Percentiles rank a stretch among this genome's conserved stretches.
Evolutionary conservation across 2,797 vertebrate genomes (phyloP).

Genomic region (Picus viridis): DNA sequence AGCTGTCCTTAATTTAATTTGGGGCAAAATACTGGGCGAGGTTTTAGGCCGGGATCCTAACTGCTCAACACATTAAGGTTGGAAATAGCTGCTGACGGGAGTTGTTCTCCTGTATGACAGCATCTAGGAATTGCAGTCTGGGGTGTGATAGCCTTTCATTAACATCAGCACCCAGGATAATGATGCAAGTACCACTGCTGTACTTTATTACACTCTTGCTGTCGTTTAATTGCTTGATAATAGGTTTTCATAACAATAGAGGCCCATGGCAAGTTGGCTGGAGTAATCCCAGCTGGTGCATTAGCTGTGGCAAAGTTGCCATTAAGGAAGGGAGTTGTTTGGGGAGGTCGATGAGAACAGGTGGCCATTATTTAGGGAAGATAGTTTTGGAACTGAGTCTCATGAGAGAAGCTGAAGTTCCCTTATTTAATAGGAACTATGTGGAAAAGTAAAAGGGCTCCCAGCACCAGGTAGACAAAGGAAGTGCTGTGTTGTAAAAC

Average conservation of each 20-base stretch:
- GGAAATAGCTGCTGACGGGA: slow-evolving; percentile 53
- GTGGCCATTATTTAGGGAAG: slow-evolving; percentile 72
- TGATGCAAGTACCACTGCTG: slow-evolving; percentile 55
- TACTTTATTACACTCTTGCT: slow-evolving; percentile 67
- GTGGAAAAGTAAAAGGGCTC: slow-evolving; percentile 33
- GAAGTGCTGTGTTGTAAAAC: neutral
- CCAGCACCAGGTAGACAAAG: slow-evolving; percentile 10
- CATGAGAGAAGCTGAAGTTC: slow-evolving; percentile 14
- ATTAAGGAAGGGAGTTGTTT: slow-evolving; percentile 41
- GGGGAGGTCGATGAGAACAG: slow-evolving; percentile 66
- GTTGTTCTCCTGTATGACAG: slow-evolving; percentile 41
- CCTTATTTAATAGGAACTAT: slow-evolving; percentile 41
- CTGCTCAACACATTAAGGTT: slow-evolving; percentile 21
- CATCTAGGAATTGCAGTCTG: slow-evolving; percentile 40
- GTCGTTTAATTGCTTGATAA: slow-evolving; percentile 73
- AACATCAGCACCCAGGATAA: slow-evolving; percentile 72
- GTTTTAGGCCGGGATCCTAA: slow-evolving; percentile 1
- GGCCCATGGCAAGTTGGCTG: slow-evolving; percentile 62
- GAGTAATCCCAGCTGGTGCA: slow-evolving; percentile 45
- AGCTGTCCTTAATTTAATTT: slow-evolving; percentile 32
- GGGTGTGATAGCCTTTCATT: slow-evolving; percentile 70
- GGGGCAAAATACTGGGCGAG: slow-evolving; percentile 11
- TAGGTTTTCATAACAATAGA: slow-evolving; percentile 65
- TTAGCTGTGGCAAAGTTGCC: slow-evolving; percentile 39
- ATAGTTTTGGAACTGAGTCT: neutral